Evolutionary conservation across 2,888 invertebrate species (phyloP).

Genomic region (Eurytoma adleriae): DNA sequence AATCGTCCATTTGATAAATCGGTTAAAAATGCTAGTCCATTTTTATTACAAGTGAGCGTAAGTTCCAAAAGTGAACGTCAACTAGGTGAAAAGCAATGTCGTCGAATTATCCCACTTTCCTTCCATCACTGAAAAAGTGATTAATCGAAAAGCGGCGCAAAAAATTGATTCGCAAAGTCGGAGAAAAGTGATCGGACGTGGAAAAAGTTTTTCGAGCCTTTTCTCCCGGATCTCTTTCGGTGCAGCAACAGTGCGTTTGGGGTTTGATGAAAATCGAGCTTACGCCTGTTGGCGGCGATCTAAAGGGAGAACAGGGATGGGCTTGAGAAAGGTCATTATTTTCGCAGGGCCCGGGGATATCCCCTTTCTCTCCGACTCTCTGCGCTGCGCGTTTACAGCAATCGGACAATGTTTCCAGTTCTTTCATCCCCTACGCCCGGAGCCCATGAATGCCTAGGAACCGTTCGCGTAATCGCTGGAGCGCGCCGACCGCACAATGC

Average conservation of each 20-base stretch:
- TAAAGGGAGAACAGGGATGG: background rate
- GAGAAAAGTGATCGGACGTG: too few relatives aligned
- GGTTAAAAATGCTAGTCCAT: too few relatives aligned
- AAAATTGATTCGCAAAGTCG: too few relatives aligned
- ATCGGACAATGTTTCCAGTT: constrained; percentile 63
- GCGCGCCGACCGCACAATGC: constrained; percentile 59
- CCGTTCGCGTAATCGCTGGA: constrained; percentile 63
- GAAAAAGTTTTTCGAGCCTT: background rate
- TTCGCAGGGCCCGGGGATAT: constrained; percentile 7
- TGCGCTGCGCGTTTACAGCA: constrained; percentile 51
- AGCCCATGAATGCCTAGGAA: constrained; percentile 62
- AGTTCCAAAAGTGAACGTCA: too few relatives aligned
- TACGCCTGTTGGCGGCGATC: background rate
- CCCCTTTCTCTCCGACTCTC: background rate
- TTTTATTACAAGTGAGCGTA: too few relatives aligned
- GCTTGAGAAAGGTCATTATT: constrained; percentile 31
- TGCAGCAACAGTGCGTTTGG: too few relatives aligned
- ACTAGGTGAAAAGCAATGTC: too few relatives aligned
- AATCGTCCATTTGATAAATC: too few relatives aligned
- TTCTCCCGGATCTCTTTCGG: background rate
- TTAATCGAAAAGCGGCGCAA: too few relatives aligned
- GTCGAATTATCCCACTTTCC: too few relatives aligned
- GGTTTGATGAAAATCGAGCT: background rate
- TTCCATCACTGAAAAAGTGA: too few relatives aligned
- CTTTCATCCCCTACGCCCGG: constrained; percentile 61